Percentiles rank a stretch among this genome's conserved stretches.
Evolutionary conservation across 2,113 vertebrate species (phyloP).

Genomic region (Urocolius indicus): DNA sequence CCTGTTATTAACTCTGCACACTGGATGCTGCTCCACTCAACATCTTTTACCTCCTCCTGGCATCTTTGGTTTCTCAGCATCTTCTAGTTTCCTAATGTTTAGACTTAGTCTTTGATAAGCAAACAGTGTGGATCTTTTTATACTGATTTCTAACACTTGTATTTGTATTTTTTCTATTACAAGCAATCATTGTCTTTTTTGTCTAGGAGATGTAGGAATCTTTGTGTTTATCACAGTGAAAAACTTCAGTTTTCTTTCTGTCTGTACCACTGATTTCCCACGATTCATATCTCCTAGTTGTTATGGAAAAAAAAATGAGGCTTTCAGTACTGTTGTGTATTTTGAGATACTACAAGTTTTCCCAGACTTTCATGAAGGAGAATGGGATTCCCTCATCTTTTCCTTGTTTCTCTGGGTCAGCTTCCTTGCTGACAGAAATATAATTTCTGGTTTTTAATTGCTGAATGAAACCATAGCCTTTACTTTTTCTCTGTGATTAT

Average conservation of each 20-base stretch:
- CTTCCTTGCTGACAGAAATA: neutral
- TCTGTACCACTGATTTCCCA: conserved; percentile 35
- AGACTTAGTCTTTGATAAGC: neutral
- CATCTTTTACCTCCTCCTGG: neutral
- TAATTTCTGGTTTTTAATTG: neutral
- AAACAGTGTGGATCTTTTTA: neutral
- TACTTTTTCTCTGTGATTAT: neutral
- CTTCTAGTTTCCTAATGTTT: neutral
- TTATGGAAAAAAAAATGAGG: neutral
- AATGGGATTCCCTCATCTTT: neutral
- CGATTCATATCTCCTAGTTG: neutral
- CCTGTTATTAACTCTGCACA: neutral
- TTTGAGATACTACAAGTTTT: neutral
- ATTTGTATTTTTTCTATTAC: neutral
- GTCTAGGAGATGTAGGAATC: neutral
- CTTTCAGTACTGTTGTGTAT: neutral
- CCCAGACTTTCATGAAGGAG: neutral
- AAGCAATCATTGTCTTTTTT: neutral
- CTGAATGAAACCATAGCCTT: neutral
- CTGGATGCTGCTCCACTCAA: neutral
- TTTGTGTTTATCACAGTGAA: conserved; percentile 8
- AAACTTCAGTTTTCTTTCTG: conserved; percentile 40
- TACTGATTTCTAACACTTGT: neutral
- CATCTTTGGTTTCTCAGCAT: neutral
- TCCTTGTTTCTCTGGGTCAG: neutral